These are phyloP conservation scores for Schizopygopsis pylzovi DNA, from an alignment of 2,797 vertebrate species.

Conservation along the genomic window DNA sequence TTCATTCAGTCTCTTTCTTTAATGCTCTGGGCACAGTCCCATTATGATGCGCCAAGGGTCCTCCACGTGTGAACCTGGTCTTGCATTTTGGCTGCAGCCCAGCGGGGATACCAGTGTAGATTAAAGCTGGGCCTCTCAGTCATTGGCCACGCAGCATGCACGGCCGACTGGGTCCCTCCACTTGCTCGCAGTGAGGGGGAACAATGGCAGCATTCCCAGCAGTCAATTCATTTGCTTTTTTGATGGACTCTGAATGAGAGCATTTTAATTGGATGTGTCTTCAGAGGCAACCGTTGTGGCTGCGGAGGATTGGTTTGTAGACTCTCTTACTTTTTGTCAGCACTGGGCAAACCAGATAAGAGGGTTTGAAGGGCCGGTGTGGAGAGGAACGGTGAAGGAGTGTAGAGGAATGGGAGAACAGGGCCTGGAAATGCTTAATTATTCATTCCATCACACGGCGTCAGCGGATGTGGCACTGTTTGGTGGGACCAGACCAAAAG, in stretches of 20 bases:
- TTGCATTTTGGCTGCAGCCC: slow-evolving; percentile 30
- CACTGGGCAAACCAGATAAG: slow-evolving; percentile 58
- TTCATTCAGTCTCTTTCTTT: slow-evolving; percentile 13
- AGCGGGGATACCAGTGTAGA: slow-evolving; percentile 35
- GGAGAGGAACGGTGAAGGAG: slow-evolving; percentile 40
- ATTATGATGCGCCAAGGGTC: slow-evolving; percentile 26
- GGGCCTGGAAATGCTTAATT: slow-evolving; percentile 41
- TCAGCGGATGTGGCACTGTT: slow-evolving; percentile 14
- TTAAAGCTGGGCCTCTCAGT: slow-evolving; percentile 38
- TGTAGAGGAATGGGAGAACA: slow-evolving; percentile 25
- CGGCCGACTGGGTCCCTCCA: neutral
- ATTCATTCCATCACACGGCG: slow-evolving; percentile 15
- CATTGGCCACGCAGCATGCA: neutral
- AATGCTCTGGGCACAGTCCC: slow-evolving; percentile 18
- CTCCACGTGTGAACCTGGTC: slow-evolving; percentile 39
- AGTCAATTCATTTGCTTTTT: slow-evolving; percentile 58
- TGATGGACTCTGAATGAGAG: slow-evolving; percentile 55
- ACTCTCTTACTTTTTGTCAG: slow-evolving; percentile 42
- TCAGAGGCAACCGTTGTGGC: slow-evolving; percentile 32
- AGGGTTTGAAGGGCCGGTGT: slow-evolving; percentile 23
- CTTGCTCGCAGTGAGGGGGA: slow-evolving; percentile 39
- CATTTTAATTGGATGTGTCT: slow-evolving; percentile 59
- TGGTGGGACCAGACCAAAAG: slow-evolving; percentile 7
- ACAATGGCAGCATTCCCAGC: slow-evolving; percentile 52
- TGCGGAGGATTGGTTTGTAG: slow-evolving; percentile 37